Evolutionary conservation across 2,888 invertebrate genomes (phyloP).

Genomic region (Orthosia gracilis): DNA sequence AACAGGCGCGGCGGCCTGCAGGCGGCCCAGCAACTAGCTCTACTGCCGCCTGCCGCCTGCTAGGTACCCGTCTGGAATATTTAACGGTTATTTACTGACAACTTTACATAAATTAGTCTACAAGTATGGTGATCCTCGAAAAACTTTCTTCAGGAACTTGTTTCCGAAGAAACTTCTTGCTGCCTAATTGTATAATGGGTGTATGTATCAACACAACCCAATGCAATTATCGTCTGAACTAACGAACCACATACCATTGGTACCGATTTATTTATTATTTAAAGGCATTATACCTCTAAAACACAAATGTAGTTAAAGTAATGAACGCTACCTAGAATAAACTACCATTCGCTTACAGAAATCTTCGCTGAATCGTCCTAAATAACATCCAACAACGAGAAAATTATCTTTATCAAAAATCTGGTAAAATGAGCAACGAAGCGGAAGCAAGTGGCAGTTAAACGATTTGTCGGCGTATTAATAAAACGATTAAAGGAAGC

Average conservation of each 20-base stretch:
- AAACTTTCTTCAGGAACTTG: conserved; percentile 47
- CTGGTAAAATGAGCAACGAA: conserved; percentile 73
- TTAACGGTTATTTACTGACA: conserved; percentile 79
- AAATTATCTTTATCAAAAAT: conserved; percentile 64
- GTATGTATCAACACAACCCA: not conserved
- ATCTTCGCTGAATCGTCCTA: conserved; percentile 2
- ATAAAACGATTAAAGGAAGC: conserved; percentile 91
- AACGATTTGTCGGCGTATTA: conserved; percentile 91
- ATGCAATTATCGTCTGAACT: not conserved
- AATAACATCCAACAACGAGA: conserved; percentile 53
- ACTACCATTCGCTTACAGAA: not conserved
- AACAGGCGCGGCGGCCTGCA: conserved; percentile 73
- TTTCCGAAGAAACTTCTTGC: conserved; percentile 19
- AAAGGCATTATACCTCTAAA: not conserved
- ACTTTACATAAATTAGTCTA: conserved; percentile 72
- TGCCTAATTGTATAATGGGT: conserved; percentile 9
- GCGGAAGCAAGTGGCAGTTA: conserved; percentile 83
- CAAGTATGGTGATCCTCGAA: conserved; percentile 44
- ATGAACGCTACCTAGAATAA: not conserved
- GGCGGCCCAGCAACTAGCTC: conserved; percentile 64
- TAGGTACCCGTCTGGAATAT: conserved; percentile 83
- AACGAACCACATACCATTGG: not conserved
- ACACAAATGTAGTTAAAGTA: not conserved
- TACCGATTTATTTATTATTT: not conserved
- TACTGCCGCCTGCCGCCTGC: conserved; percentile 71